Evolutionary conservation across 2,113 vertebrate genomes (phyloP), one percentile per base, ranked within the genome.

Genomic region (Nasalis larvatus): DNA sequence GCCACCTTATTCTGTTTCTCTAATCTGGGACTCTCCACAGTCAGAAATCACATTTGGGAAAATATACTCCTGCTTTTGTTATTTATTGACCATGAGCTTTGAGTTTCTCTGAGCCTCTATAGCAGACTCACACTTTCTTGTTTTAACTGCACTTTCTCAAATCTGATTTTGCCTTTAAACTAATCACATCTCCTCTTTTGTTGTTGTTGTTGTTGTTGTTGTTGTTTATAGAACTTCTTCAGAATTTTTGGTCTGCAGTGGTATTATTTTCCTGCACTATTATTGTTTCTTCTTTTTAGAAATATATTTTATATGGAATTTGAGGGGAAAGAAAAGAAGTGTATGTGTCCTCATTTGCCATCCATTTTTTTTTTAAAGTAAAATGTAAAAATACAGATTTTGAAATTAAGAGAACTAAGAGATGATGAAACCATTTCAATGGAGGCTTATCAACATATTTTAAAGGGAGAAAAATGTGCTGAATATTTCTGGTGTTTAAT

Each of bases 331-430:
- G 7, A 40, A 7, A 89, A 96, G 56, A 87, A 37, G 8, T 87
- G 77, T 89, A 81, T 76, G 23, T 94, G 20, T 77, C 30, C 74
- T 83, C n/a, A 63, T 80, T 81, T 87, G 21, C 82, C 21, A 45
- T 85, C 27, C 9, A 58, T 78, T 93, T 69, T 84, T 40, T 40
- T 96, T 49, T 71, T 68, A 77, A 88, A 83, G 35, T 83, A 94
- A 92, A 91, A 73, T 35, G 16, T 80, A 23, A 92, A 94, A 86
- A 18, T 85, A 77, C 25, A 82, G 40, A 87, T 68, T 95, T 94
- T 63, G 21, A 95, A 97, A 49, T 81, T 85, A 91, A 94, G 71
- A 96, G 21, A 93, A 78, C 66, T 47, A 80, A 83, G 68, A 77
- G 32, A 89, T 93, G 49, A 54, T 94, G 25, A 86, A 89, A 92